Conservation (phyloP, 2,888 invertebrate genomes). For the Zootermopsis nevadensis region DNA sequence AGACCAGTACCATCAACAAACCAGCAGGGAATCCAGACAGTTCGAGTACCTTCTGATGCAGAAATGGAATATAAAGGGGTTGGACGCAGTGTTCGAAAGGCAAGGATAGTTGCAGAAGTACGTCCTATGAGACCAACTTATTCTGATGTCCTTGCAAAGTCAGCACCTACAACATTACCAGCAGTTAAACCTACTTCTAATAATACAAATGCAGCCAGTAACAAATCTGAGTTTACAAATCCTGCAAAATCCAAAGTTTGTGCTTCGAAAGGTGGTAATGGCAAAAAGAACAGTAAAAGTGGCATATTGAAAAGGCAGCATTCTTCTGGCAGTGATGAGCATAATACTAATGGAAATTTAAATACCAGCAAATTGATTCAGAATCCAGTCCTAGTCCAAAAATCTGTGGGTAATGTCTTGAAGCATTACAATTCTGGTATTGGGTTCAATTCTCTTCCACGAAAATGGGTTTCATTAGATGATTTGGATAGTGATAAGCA, state of each 20-base stretch:
- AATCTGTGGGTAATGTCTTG: constrained; percentile 40
- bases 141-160: constrained; percentile 84
- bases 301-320: constrained; percentile 65
- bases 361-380: constrained; percentile 18
- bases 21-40: constrained; percentile 50
- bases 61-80: constrained; percentile 57
- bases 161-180: constrained; percentile 64
- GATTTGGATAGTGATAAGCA: constrained; percentile 65
- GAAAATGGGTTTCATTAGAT: constrained; percentile 73
- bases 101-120: constrained; percentile 61
- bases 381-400: constrained; percentile 39
- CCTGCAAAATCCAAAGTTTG: constrained; percentile 57
- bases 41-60: constrained; percentile 23
- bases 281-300: constrained; percentile 51
- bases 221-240: constrained; percentile 18
- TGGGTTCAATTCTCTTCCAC: constrained; percentile 57
- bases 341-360: constrained; percentile 58
- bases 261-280: constrained; percentile 13
- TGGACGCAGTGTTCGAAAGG: constrained; percentile 48
- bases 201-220: constrained; percentile 56
- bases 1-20: constrained; percentile 41
- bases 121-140: constrained; percentile 89
- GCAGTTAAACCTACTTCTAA: constrained; percentile 58
- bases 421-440: constrained; percentile 25
- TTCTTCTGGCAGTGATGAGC: constrained; percentile 68